These are phyloP conservation scores for Sericinus montela DNA, from an alignment of 2,888 invertebrate species.

Conservation along the genomic window DNA sequence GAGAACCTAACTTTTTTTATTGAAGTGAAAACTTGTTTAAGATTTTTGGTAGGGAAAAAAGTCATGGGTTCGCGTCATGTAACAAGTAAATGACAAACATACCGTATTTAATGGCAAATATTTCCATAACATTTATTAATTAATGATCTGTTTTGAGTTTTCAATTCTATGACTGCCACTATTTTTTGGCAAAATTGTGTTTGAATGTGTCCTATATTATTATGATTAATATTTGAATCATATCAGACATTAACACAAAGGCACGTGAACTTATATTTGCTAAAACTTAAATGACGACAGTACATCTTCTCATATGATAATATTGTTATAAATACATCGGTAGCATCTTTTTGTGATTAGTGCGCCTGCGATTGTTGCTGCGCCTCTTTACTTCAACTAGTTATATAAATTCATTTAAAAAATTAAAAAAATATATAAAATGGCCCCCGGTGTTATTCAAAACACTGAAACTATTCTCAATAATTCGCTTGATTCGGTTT, in stretches of 20 bases:
- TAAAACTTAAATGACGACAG: conserved; percentile 36
- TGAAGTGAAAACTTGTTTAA: too few species aligned
- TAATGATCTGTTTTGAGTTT: too few species aligned
- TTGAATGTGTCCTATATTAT: too few species aligned
- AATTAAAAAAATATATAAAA: conserved; percentile 27
- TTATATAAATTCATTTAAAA: conserved; percentile 10
- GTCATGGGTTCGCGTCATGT: too few species aligned
- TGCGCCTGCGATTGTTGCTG: conserved; percentile 46
- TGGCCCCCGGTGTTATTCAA: conserved; percentile 63
- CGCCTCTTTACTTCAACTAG: conserved; percentile 32
- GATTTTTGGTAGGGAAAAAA: too few species aligned
- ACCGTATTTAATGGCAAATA: too few species aligned
- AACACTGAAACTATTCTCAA: conserved; percentile 47
- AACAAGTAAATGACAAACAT: too few species aligned
- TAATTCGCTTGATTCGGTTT: conserved; percentile 34
- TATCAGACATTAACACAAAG: neutral
- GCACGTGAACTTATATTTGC: conserved; percentile 32
- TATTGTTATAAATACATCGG: conserved; percentile 61
- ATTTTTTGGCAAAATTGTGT: too few species aligned
- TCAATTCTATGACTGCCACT: too few species aligned
- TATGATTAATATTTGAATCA: too few species aligned
- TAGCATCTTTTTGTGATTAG: conserved; percentile 44
- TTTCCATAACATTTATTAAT: too few species aligned
- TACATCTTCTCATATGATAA: conserved; percentile 42
- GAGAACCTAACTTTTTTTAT: too few species aligned